These are phyloP conservation scores for Epsilonema sp. DNA, from an alignment of 2,888 invertebrate genomes.

Conservation along the genomic window DNA sequence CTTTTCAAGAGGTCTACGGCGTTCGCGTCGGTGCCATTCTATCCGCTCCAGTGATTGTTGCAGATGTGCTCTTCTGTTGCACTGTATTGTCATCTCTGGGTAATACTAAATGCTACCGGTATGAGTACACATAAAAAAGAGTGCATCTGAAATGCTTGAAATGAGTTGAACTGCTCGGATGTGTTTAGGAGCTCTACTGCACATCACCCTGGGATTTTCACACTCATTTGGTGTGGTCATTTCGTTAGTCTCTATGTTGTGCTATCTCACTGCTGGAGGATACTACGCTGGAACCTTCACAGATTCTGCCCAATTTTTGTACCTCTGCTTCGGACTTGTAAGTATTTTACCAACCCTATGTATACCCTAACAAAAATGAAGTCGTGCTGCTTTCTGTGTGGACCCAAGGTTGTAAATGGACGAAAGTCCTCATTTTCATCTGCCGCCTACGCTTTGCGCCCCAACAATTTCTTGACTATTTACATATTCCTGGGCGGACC, in stretches of 20 bases:
- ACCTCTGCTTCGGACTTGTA: background rate
- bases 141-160: background rate
- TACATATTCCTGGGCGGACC: too few species aligned
- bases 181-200: constrained; percentile 1
- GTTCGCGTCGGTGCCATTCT: background rate
- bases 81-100: background rate
- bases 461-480: too few species aligned
- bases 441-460: too few species aligned
- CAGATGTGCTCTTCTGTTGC: background rate
- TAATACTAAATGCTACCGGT: too few species aligned
- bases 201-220: background rate
- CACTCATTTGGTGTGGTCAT: background rate
- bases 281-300: constrained; percentile 6
- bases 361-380: too few species aligned
- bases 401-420: background rate
- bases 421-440: too few species aligned
- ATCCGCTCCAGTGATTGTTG: constrained; percentile 1
- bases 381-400: too few species aligned
- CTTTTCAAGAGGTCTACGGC: constrained; percentile 4
- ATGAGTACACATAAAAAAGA: too few species aligned
- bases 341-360: too few species aligned
- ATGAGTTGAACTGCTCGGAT: background rate
- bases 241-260: background rate
- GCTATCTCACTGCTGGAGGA: background rate
- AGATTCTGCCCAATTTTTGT: background rate